Conservation (phyloP, 2,797 vertebrate genomes). For the Okamejei kenojei region DNA sequence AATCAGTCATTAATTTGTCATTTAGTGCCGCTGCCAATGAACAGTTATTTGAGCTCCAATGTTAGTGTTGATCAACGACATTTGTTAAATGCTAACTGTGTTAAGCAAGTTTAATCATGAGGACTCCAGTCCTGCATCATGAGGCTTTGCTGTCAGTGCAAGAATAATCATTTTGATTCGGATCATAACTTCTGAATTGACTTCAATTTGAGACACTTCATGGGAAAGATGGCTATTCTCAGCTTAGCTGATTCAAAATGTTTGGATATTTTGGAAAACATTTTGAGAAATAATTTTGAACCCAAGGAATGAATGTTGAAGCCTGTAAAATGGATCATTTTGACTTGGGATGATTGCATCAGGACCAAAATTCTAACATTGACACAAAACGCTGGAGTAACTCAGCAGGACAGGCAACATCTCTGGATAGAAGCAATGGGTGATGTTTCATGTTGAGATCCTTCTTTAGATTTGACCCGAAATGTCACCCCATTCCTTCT, state of each 20-base stretch:
- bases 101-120: background rate
- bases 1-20: background rate
- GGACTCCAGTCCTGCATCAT: background rate
- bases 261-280: background rate
- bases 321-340: background rate
- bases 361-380: too few species aligned
- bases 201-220: background rate
- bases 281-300: background rate
- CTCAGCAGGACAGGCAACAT: too few species aligned
- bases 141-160: background rate
- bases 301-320: background rate
- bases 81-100: background rate
- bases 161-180: constrained; percentile 14
- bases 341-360: background rate
- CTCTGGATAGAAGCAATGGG: too few species aligned
- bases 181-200: background rate
- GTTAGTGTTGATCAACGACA: too few species aligned
- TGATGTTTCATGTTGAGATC: too few species aligned
- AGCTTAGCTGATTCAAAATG: background rate
- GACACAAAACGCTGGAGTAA: too few species aligned
- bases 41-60: background rate
- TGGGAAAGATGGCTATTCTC: background rate
- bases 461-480: too few species aligned
- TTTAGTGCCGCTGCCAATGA: background rate
- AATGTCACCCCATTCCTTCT: too few species aligned